phyloP scores from a whole-genome alignment of 2,113 vertebrate species.

The Triplophysa siluroides region DNA sequence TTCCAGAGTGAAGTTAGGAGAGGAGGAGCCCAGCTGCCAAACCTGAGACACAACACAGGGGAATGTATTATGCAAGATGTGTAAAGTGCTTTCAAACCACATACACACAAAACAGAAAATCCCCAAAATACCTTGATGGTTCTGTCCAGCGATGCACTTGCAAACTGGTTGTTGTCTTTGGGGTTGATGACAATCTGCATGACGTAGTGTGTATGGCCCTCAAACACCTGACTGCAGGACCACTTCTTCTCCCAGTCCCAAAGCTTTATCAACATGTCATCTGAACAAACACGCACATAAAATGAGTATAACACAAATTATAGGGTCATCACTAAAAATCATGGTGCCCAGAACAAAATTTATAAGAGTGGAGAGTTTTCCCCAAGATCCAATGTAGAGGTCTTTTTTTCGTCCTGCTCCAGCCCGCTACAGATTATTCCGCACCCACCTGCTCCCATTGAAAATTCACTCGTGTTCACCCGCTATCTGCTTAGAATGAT shows the following conservation, averaged over 20 bases:
- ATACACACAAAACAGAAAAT: background rate
- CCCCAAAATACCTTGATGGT: conserved; percentile 88
- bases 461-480: no score
- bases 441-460: no score
- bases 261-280: conserved; percentile 99
- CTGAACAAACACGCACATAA: conserved; percentile 65
- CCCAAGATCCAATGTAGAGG: no score
- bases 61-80: background rate
- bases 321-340: no score
- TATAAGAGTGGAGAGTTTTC: no score
- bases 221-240: conserved; percentile 98
- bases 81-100: background rate
- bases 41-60: conserved; percentile 74
- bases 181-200: conserved; percentile 99
- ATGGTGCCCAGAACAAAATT: no score
- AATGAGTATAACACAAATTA: background rate
- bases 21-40: conserved; percentile 98
- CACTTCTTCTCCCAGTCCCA: conserved; percentile 99
- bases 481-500: no score
- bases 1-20: conserved; percentile 97
- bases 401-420: no score
- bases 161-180: conserved; percentile 99
- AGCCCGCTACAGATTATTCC: no score
- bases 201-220: conserved; percentile 98
- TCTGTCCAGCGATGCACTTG: conserved; percentile 94